These are phyloP conservation scores for Drosophila sproati DNA, from an alignment of 1,140 invertebrate species.

Conservation along the genomic window DNA sequence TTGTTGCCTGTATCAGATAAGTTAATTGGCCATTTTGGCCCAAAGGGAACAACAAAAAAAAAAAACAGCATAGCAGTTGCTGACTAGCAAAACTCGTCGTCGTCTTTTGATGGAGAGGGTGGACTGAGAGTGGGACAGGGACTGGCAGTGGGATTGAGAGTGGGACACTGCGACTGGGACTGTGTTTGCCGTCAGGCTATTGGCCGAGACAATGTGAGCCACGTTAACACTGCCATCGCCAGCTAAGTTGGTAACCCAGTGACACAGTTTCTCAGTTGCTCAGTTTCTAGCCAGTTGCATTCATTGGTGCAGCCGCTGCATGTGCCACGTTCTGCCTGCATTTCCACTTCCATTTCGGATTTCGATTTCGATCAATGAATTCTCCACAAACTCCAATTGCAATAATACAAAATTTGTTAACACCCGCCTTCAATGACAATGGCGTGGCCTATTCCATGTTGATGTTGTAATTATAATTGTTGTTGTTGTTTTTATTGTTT, in stretches of 20 bases:
- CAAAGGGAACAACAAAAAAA: constrained; percentile 62
- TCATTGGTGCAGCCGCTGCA: constrained; percentile 28
- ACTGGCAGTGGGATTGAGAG: no score
- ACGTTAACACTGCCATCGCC: constrained; percentile 18
- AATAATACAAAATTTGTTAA: background rate
- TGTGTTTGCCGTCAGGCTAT: constrained; percentile 24
- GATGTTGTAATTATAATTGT: background rate
- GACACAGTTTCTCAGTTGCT: constrained; percentile 67
- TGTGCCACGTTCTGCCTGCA: constrained; percentile 15
- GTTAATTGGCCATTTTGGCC: constrained; percentile 80
- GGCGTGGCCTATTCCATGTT: background rate
- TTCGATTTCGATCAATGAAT: constrained; percentile 7
- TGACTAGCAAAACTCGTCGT: constrained; percentile 50
- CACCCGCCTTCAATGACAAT: background rate
- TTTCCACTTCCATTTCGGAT: constrained; percentile 21
- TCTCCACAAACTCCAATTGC: background rate
- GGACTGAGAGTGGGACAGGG: no score
- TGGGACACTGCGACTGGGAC: background rate
- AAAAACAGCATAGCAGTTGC: constrained; percentile 17
- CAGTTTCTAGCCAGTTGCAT: constrained; percentile 18
- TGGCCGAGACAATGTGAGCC: constrained; percentile 31
- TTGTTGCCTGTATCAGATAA: constrained; percentile 66
- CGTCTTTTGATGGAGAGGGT: no score
- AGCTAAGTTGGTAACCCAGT: constrained; percentile 58
- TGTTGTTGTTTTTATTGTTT: background rate